Percentiles rank a stretch among this genome's conserved stretches.
These are phyloP conservation scores for Hybognathus amarus DNA, from an alignment of 2,797 vertebrate species.

Conservation along the genomic window DNA sequence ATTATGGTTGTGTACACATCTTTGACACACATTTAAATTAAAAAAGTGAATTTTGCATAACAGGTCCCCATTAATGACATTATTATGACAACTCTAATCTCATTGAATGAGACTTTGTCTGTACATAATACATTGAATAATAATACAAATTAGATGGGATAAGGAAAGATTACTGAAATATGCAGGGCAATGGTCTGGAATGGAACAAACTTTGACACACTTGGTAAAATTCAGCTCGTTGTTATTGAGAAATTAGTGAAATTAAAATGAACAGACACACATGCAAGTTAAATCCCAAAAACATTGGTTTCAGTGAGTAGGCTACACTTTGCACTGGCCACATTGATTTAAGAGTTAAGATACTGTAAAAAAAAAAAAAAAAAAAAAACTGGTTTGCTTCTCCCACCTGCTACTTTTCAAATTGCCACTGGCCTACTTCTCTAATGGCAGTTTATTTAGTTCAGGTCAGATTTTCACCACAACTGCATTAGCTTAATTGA, in stretches of 20 bases:
- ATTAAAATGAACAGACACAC: neutral
- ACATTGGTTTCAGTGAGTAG: no score
- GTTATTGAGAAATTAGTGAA: conserved; percentile 1
- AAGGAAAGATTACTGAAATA: conserved; percentile 46
- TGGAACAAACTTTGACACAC: neutral
- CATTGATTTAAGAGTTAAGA: neutral
- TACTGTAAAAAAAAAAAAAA: neutral
- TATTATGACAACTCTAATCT: neutral
- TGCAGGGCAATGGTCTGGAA: conserved; percentile 46
- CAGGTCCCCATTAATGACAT: neutral
- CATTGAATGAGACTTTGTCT: conserved; percentile 2
- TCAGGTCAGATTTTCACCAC: conserved; percentile 60
- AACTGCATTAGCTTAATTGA: conserved; percentile 62
- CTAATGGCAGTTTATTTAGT: conserved; percentile 63
- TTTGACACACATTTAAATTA: no score
- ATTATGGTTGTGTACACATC: no score
- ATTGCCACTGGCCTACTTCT: conserved; percentile 64
- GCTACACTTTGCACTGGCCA: no score
- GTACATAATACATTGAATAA: neutral
- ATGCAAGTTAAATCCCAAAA: no score
- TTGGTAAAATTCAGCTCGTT: conserved; percentile 19
- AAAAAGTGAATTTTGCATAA: no score
- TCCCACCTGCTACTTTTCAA: conserved; percentile 43
- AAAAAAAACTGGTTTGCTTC: conserved; percentile 54
- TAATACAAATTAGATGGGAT: conserved; percentile 1